These are phyloP conservation scores for Zoanthus sociatus DNA, from an alignment of 92 coral and sea anemone genomes.

Conservation along the genomic window DNA sequence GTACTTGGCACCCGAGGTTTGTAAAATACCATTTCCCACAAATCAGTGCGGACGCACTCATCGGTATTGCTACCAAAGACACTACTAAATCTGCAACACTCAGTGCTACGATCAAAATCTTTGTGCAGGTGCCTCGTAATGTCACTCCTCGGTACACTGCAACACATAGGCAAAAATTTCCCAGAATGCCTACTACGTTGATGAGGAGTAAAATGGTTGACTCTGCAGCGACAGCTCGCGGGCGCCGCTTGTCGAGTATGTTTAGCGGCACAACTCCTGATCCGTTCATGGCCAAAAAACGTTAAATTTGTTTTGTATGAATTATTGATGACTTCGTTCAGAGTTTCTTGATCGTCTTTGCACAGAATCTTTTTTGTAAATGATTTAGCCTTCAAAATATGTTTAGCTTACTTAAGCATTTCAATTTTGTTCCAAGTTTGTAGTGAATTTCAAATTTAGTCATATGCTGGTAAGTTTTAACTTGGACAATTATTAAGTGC, in stretches of 20 bases:
- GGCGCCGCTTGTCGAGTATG: conserved; percentile 42
- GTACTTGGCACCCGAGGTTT: conserved; percentile 63
- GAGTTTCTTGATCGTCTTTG: neutral
- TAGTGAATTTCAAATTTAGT: no score
- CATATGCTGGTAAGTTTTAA: no score
- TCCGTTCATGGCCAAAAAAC: neutral
- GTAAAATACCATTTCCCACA: conserved; percentile 71
- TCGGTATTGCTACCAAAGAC: conserved; percentile 78
- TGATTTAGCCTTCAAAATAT: no score
- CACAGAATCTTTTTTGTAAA: neutral
- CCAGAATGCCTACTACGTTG: conserved; percentile 64
- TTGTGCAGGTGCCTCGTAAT: conserved; percentile 71
- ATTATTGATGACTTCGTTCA: neutral
- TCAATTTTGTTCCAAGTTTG: no score
- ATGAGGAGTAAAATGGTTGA: conserved; percentile 64
- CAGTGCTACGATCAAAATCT: conserved; percentile 71
- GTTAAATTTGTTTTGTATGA: neutral
- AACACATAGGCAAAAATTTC: conserved; percentile 68
- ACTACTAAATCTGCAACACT: conserved; percentile 68
- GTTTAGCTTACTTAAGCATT: no score
- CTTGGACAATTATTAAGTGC: no score
- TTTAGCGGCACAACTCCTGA: conserved; percentile 12
- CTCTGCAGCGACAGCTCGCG: conserved; percentile 42
- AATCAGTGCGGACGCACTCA: conserved; percentile 68
- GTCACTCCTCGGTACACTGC: conserved; percentile 63